Evolutionary conservation across 2,113 vertebrate species (phyloP), one percentile per base, ranked within the genome.

Genomic region (Esox niger): DNA sequence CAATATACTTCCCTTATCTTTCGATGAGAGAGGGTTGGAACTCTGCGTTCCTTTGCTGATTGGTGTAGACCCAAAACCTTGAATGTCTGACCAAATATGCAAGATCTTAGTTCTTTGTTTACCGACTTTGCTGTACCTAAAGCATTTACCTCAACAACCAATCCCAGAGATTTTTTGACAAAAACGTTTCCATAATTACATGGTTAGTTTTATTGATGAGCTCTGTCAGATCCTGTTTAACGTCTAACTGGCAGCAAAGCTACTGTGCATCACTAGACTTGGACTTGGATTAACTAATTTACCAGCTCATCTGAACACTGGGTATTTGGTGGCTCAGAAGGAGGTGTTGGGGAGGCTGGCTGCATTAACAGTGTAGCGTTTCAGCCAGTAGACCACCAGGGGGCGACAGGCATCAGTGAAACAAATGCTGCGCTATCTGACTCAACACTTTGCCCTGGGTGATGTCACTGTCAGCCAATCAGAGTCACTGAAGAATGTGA

Each of bases 401-500:
- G 79, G 89, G 89, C 87, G 38, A 38, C 77, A 81, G 62, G 56
- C n/a, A 52, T 61, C 75, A 79, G 67, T 64, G 35, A 57, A 77
- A 66, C 21, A 47, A 60, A 15, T 2, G 9, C 6, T 5, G 11
- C 1, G 1, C 55, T 26, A 63, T 70, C 81, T 83, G 85, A 84
- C 75, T 84, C 78, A 29, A 82, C 81, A 81, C 78, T 86, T 86
- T 84, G 79, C 65, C 71, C 61, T 43, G 17, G 72, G 87, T 93
- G 91, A 93, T 86, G 89, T 93, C 91, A 92, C 86, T 87, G 74
- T n/a, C 68, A 83, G 83, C 89, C 90, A 92, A 91, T 91, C 64
- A 75, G 82, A 85, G 77, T 2, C 63, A 62, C 32, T 64, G 54
- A 70, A 76, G 69, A 73, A 67, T 63, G 46, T 68, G 73, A 78